Conservation (phyloP, 2,113 vertebrate genomes). For the Petromus typicus region DNA sequence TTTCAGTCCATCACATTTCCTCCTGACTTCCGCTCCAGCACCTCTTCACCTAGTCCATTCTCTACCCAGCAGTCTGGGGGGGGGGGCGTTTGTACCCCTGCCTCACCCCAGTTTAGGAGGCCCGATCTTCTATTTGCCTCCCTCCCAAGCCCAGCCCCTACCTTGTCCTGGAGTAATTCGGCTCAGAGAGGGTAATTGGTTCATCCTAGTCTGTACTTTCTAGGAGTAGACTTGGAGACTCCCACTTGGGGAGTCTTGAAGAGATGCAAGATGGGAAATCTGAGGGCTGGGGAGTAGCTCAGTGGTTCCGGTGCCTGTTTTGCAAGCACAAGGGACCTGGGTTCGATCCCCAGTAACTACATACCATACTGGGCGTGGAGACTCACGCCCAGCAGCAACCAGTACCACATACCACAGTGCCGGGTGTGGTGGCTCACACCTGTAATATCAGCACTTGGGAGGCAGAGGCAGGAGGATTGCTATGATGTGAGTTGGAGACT, state of each 20-base stretch:
- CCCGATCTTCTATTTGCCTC: not conserved
- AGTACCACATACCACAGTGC: too few relatives aligned
- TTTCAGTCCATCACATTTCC: not conserved
- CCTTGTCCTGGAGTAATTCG: not conserved
- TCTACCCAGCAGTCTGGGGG: not conserved
- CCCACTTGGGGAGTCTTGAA: not conserved
- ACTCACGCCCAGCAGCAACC: too few relatives aligned
- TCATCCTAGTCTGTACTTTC: not conserved
- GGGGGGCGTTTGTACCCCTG: not conserved
- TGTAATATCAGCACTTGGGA: too few relatives aligned
- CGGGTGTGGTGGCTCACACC: too few relatives aligned
- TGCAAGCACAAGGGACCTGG: too few relatives aligned
- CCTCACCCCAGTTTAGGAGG: not conserved
- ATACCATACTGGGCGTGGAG: too few relatives aligned
- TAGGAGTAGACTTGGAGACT: not conserved
- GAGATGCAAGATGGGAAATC: not conserved
- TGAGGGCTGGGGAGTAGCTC: too few relatives aligned
- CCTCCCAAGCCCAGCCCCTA: not conserved
- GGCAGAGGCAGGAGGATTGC: too few relatives aligned
- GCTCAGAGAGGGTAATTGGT: not conserved
- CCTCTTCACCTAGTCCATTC: not conserved
- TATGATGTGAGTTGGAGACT: too few relatives aligned
- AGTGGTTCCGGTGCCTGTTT: too few relatives aligned
- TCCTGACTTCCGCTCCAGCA: not conserved
- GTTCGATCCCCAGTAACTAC: too few relatives aligned